Base-by-base conservation (phyloP, 2,888 invertebrate species). In the Lasius platythorax region DNA sequence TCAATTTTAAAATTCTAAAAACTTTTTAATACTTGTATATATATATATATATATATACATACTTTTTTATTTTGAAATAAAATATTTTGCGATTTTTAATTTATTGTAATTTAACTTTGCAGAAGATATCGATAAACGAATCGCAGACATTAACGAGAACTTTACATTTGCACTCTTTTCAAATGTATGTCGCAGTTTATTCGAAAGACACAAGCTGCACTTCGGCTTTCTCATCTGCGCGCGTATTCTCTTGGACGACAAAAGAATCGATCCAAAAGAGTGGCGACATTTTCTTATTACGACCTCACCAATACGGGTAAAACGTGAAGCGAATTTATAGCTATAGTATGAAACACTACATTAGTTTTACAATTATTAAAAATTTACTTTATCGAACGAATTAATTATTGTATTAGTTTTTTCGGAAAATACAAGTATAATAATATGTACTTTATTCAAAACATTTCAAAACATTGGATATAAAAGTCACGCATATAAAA, bases 131-230 rank as follows among this genome's bases (percentile, higher is more conserved):
- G 95, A 96, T 2, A 96, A 97, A 76, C 96, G 98, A n/a, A 97
- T 98, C 4, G 95, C 96, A n/a, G 97, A 96, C 82, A 96, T 99
- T 82, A 98, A 97, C 73, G 97, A 97, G 33, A 96, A 97, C 92
- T 97, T 99, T 94, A 98, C 98, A 6, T 97, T 97, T 93, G 97
- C 97, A 86, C 96, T 99, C 1, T 99, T 98, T 94, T 96, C 96
- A 90, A 99, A 98, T 94, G 98, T 99, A 11, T 98, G 98, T 92
- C 96, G 98, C 72, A 98, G 98, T 88, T 96, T 99, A 78, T 99
- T 99, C 93, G 98, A 98, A 93, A 97, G 97, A 85, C 98, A 99
- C 95, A 98, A 99, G 95, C 95, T 99, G 18, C 96, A 98, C 87
- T 99, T 98, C 95, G 98, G 97, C 9, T 97, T 98, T 92, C 96